Evolutionary conservation across 1,140 invertebrate genomes (phyloP), one percentile per base, ranked within the genome.

Genomic region (Hyles vespertilio): DNA sequence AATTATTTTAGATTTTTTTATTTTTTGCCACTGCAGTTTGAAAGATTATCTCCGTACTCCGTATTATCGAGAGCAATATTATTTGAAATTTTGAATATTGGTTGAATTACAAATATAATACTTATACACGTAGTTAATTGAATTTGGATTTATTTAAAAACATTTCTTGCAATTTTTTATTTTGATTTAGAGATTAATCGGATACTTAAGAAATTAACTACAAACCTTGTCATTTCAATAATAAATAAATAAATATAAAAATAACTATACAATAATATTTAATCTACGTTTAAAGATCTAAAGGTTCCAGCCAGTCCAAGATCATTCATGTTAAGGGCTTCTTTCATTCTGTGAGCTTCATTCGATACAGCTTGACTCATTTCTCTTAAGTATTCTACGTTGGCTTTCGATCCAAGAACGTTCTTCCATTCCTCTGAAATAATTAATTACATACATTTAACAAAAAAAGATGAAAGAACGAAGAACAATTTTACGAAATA

Each of bases 371-470:
- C 63, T 50, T 49, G 36, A 12, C 10, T 51, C 33, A 69, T 55
- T 5, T 55, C 36, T 32, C 43, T 49, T 9, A 70, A 32, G 22
- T 70, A 68, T 5, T 70, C 54, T 8, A 68, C 46, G 47, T 68
- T 57, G 49, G 72, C 65, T 34, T 70, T 48, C n/a, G 67, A 59
- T 53, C 61, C 59, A 2, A 72, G n/a, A 2, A 57, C 56, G 32
- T 67, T 51, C 2, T 65, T 3, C 51, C 62, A 69, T 44, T 69
- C 50, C 3, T 62, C 76, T 79, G 67, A n/a, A 72, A 67, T 40
- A 2, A 40, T 22, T 22, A 22, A 22, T 22, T 22, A 22, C 22
- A 22, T 22, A 22, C 2, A 22, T 22, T 22, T 1, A 22, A 22
- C 22, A 22, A 9, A 32, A 57, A 58, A 8, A n/a, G n/a, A n/a